These are phyloP conservation scores for Boloria selene DNA, from an alignment of 2,888 invertebrate species.

Conservation along the genomic window DNA sequence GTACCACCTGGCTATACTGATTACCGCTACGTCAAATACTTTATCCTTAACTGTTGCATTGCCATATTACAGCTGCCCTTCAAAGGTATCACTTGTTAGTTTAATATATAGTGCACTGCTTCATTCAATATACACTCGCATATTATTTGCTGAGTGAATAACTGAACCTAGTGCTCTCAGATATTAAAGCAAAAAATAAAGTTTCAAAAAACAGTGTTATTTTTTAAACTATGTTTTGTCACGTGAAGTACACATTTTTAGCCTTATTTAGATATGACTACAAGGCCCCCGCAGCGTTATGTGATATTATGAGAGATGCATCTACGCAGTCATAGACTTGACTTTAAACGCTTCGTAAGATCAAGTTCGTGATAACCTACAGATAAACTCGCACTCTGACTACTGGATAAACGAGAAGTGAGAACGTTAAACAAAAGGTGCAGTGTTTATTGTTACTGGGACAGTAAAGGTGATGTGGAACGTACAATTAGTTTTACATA, in stretches of 20 bases:
- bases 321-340: slow-evolving; percentile 50
- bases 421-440: slow-evolving; percentile 32
- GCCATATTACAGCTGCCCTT: slow-evolving; percentile 52
- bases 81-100: slow-evolving; percentile 44
- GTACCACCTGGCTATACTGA: slow-evolving; percentile 47
- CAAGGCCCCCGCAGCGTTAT: slow-evolving; percentile 53
- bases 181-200: background rate
- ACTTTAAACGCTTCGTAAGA: slow-evolving; percentile 45
- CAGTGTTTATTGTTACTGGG: slow-evolving; percentile 35
- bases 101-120: slow-evolving; percentile 34
- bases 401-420: slow-evolving; percentile 34
- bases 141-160: slow-evolving; percentile 15
- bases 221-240: slow-evolving; percentile 46
- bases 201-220: slow-evolving; percentile 10
- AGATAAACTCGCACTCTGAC: slow-evolving; percentile 50
- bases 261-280: slow-evolving; percentile 60
- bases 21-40: slow-evolving; percentile 46
- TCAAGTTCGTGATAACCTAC: slow-evolving; percentile 60
- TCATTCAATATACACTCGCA: slow-evolving; percentile 14
- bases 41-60: slow-evolving; percentile 36
- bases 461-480: slow-evolving; percentile 36
- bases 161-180: slow-evolving; percentile 12
- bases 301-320: slow-evolving; percentile 46
- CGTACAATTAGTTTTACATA: slow-evolving; percentile 26
- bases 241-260: slow-evolving; percentile 49